These are phyloP conservation scores for Myzus persicae DNA, from an alignment of 1,140 invertebrate genomes.

Conservation along the genomic window DNA sequence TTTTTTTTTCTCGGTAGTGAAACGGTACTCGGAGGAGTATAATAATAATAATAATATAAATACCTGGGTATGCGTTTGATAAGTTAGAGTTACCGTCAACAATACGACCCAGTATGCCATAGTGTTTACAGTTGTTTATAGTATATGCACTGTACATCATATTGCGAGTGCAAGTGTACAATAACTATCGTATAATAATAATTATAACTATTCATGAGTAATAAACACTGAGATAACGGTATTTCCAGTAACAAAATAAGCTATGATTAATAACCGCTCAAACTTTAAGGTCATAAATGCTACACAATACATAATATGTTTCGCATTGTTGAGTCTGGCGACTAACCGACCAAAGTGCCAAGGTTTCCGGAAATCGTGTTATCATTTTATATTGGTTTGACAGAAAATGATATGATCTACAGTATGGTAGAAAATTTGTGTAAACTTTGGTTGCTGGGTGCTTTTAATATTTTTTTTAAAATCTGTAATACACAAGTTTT, in stretches of 20 bases:
- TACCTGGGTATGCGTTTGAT: background rate
- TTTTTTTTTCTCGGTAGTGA: background rate
- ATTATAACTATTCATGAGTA: constrained; percentile 18
- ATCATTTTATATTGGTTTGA: background rate
- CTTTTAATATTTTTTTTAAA: background rate
- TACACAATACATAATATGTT: constrained; percentile 20
- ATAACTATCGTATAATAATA: constrained; percentile 7
- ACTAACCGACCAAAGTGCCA: background rate
- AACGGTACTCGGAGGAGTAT: background rate
- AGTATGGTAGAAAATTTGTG: background rate
- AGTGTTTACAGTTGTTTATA: constrained; percentile 12
- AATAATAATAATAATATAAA: background rate
- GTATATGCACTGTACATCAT: background rate
- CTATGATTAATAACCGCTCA: constrained; percentile 9
- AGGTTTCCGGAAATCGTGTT: background rate
- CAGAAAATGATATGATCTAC: background rate
- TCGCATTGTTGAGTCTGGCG: background rate
- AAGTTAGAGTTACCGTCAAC: background rate
- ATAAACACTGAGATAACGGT: constrained; percentile 9
- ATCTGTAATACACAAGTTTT: background rate
- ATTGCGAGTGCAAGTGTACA: constrained; percentile 3
- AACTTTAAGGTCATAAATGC: constrained; percentile 10
- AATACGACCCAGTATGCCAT: background rate
- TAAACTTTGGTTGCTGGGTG: background rate
- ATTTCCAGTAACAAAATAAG: constrained; percentile 1